Percentiles rank a stretch among this genome's conserved stretches.
These are phyloP conservation scores for Empis stercorea DNA, from an alignment of 2,888 invertebrate genomes.

Conservation along the genomic window DNA sequence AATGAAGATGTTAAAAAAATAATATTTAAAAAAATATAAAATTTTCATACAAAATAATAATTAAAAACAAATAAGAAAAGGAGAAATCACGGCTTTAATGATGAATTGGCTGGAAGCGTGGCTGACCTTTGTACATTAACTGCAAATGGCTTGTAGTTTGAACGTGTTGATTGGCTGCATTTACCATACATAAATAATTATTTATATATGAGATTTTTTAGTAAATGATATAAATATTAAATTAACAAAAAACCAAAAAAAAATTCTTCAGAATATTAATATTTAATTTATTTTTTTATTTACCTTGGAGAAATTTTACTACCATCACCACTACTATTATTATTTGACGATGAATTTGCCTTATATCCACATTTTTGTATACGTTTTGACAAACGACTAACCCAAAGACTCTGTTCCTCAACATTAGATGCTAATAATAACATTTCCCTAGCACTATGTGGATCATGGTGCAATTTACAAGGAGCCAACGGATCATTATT, in stretches of 20 bases:
- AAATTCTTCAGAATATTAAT: too few relatives aligned
- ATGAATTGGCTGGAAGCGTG: slow-evolving; percentile 75
- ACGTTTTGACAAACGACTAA: slow-evolving; percentile 76
- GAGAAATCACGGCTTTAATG: slow-evolving; percentile 40
- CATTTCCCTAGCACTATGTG: slow-evolving; percentile 85
- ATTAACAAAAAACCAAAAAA: too few relatives aligned
- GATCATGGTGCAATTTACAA: slow-evolving; percentile 93
- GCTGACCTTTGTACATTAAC: slow-evolving; percentile 65
- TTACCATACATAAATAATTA: not conserved
- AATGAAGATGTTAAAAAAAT: too few relatives aligned
- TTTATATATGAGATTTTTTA: not conserved
- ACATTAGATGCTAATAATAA: slow-evolving; percentile 72
- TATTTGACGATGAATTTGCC: slow-evolving; percentile 54
- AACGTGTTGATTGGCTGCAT: slow-evolving; percentile 36
- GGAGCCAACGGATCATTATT: slow-evolving; percentile 73
- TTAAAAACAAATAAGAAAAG: not conserved
- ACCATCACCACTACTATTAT: slow-evolving; percentile 41
- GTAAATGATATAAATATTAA: not conserved
- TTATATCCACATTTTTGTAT: slow-evolving; percentile 89
- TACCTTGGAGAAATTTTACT: slow-evolving; percentile 66
- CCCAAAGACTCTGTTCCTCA: slow-evolving; percentile 89
- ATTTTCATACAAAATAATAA: too few relatives aligned
- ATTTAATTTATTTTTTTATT: slow-evolving; percentile 16
- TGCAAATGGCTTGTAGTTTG: slow-evolving; percentile 36
- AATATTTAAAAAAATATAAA: too few relatives aligned